Evolutionary conservation across 2,888 invertebrate genomes (phyloP).

Genomic region (Lycaena phlaeas): DNA sequence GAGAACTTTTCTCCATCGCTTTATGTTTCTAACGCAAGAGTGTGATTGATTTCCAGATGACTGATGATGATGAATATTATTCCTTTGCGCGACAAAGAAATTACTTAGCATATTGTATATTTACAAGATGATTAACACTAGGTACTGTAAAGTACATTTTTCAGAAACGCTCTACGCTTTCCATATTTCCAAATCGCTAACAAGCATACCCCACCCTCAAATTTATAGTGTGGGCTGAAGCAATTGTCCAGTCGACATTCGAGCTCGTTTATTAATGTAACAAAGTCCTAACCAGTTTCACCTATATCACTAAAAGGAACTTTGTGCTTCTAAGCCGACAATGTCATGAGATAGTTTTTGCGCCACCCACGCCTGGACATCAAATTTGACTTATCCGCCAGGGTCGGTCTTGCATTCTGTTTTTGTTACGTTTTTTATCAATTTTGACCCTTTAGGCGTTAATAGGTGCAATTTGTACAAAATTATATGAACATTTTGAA

Average conservation of each 20-base stretch:
- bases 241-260: slow-evolving; percentile 66
- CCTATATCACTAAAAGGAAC: slow-evolving; percentile 31
- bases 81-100: too few species aligned
- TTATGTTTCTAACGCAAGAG: too few species aligned
- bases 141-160: too few species aligned
- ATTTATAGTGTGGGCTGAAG: slow-evolving; percentile 49
- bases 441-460: slow-evolving; percentile 37
- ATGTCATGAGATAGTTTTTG: slow-evolving; percentile 72
- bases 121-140: too few species aligned
- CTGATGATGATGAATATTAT: too few species aligned
- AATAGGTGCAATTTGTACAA: slow-evolving; percentile 19
- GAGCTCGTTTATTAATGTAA: slow-evolving; percentile 27
- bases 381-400: slow-evolving; percentile 65
- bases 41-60: too few species aligned
- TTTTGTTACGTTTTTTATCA: slow-evolving; percentile 31
- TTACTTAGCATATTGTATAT: too few species aligned
- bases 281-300: slow-evolving; percentile 39
- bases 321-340: slow-evolving; percentile 39
- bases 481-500: too few species aligned
- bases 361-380: slow-evolving; percentile 61
- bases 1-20: too few species aligned
- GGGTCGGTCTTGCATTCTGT: slow-evolving; percentile 63
- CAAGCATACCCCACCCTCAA: slow-evolving; percentile 23
- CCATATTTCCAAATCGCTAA: slow-evolving; percentile 27
- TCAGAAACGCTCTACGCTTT: too few species aligned